These are phyloP conservation scores for Drosophila fungiperda DNA, from an alignment of 2,888 invertebrate genomes.

Conservation along the genomic window DNA sequence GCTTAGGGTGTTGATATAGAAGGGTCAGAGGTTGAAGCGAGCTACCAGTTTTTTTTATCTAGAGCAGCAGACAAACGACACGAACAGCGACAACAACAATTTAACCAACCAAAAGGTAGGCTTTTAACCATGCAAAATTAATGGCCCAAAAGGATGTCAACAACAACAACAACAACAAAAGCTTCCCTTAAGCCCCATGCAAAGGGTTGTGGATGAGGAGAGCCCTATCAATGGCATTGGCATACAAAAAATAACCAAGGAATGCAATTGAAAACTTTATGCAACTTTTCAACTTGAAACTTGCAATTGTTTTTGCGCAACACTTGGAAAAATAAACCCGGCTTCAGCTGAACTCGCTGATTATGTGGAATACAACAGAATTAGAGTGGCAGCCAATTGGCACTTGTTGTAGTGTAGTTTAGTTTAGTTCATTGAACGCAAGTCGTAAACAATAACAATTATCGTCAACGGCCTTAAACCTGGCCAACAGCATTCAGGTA, in stretches of 20 bases:
- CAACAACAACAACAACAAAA: slow-evolving; percentile 37
- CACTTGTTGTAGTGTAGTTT: slow-evolving; percentile 63
- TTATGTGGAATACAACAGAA: slow-evolving; percentile 12
- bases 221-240: slow-evolving; percentile 47
- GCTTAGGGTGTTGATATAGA: background rate
- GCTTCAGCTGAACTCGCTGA: background rate
- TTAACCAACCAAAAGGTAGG: slow-evolving; percentile 30
- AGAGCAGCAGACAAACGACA: slow-evolving; percentile 30
- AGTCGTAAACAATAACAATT: slow-evolving; percentile 47
- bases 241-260: slow-evolving; percentile 32
- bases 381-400: slow-evolving; percentile 24
- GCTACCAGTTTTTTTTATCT: slow-evolving; percentile 46
- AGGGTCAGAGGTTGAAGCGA: slow-evolving; percentile 16
- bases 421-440: slow-evolving; percentile 61
- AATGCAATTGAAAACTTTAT: slow-evolving; percentile 49
- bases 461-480: slow-evolving; percentile 54
- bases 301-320: slow-evolving; percentile 39
- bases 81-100: slow-evolving; percentile 37
- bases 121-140: slow-evolving; percentile 66
- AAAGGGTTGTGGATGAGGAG: background rate
- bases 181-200: slow-evolving; percentile 38
- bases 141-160: slow-evolving; percentile 74
- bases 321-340: slow-evolving; percentile 1
- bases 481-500: slow-evolving; percentile 22
- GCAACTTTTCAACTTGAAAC: slow-evolving; percentile 52